Base-by-base conservation (phyloP, 2,888 invertebrate genomes). In the Copidosoma aretas region DNA sequence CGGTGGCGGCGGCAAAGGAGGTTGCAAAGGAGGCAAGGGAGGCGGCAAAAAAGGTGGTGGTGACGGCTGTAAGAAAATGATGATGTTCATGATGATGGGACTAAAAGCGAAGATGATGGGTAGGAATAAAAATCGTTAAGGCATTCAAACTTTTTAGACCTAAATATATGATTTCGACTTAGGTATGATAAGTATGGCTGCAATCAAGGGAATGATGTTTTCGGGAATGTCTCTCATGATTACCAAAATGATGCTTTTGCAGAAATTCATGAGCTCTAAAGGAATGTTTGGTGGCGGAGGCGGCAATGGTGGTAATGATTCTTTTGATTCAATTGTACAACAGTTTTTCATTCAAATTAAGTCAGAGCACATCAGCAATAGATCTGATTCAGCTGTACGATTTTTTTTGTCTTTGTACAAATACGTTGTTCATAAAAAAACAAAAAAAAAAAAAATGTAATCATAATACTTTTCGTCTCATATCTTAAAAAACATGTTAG, bases 41-140 rank as follows among this genome's bases (percentile, higher is more conserved):
- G 84, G 83, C 0, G 82, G 81, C 0, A 70, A 70, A 10, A 67
- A 69, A 0, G 72, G 73, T 5, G 85, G 85, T 1, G 86, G 77
- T 19, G 24, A 32, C 3, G 57, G 72, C 5, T 88, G 87, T 78
- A 88, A 87, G 71, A 88, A 88, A 84, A 88, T 88, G 87, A 88
- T 88, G 88, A 89, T 89, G 87, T 87, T 87, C 12, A 87, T 88
- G 86, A 84, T 88, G 84, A 86, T 87, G 71, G 88, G 88, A 86
- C 85, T 88, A 76, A 88, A 89, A 85, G 87, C 88, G 79, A 83
- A 88, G 53, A 85, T 89, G 84, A 86, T 89, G 86, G 88, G 88
- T 80, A 81, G 76, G 41, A 66, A 52, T 1, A 56, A 10, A 59
- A n/a, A 53, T 43, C 17, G 10, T 49, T 24, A 12, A 21, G 60